Percentiles rank a stretch among this genome's conserved stretches.
Conservation (phyloP, 2,113 vertebrate species). For the Pseudopodoces humilis region DNA sequence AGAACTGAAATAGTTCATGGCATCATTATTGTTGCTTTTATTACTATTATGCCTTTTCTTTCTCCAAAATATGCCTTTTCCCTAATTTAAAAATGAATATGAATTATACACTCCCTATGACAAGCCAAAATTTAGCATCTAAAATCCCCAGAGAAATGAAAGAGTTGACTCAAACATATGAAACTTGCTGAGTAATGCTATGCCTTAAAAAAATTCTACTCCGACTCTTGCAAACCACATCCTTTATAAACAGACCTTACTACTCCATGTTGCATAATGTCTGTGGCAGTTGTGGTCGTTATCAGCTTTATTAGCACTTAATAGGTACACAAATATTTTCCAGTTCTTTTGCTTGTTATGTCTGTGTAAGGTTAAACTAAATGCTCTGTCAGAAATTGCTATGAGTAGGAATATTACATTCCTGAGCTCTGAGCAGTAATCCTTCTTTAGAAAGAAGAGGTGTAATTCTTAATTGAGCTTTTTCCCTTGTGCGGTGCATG, state of each 20-base stretch:
- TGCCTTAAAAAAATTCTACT: background rate
- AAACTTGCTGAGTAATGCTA: slow-evolving; percentile 55
- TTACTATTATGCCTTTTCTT: background rate
- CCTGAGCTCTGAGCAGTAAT: background rate
- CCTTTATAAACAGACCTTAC: slow-evolving; percentile 2
- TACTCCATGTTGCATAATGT: slow-evolving; percentile 22
- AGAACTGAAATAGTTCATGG: background rate
- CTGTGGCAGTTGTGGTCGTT: background rate
- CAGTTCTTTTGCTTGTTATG: slow-evolving; percentile 24
- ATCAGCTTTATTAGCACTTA: background rate
- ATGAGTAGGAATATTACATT: background rate
- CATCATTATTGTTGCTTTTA: background rate
- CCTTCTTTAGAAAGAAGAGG: background rate
- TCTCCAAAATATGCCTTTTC: background rate
- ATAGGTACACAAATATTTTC: slow-evolving; percentile 23
- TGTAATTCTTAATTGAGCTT: background rate
- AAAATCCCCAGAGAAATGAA: background rate
- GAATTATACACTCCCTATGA: background rate
- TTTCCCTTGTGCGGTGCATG: background rate
- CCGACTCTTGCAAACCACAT: slow-evolving; percentile 15
- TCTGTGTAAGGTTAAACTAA: slow-evolving; percentile 23
- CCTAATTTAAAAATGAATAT: background rate
- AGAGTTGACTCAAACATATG: background rate
- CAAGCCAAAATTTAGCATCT: background rate
- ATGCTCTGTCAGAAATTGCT: slow-evolving; percentile 12